phyloP scores from a whole-genome alignment of 2,888 invertebrate genomes.

The Tineola bisselliella region DNA sequence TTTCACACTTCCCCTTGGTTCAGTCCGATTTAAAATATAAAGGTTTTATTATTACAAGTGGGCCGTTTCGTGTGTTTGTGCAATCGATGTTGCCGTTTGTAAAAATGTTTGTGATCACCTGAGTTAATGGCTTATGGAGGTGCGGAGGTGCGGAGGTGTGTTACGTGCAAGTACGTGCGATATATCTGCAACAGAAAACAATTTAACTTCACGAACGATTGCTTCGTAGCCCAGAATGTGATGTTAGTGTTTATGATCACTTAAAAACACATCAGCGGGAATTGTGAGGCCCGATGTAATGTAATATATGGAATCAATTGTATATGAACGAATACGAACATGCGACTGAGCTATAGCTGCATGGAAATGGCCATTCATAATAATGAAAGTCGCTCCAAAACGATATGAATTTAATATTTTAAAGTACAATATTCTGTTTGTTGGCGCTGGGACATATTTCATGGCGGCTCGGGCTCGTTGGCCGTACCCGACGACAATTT shows the following conservation, averaged over 20 bases:
- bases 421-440: constrained; percentile 7
- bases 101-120: background rate
- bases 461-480: background rate
- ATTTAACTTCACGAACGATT: background rate
- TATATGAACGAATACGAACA: no score
- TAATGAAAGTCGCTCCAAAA: background rate
- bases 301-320: no score
- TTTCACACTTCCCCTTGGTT: no score
- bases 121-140: background rate
- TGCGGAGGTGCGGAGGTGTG: background rate
- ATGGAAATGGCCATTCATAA: background rate
- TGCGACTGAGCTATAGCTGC: no score
- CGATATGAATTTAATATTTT: constrained; percentile 12
- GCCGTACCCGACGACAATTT: constrained; percentile 1
- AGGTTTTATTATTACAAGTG: background rate
- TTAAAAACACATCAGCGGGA: background rate
- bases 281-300: no score
- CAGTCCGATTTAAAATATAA: no score
- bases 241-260: background rate
- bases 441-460: background rate
- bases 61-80: background rate
- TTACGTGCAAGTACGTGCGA: no score
- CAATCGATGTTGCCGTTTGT: background rate
- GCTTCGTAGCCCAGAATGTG: background rate
- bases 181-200: background rate